Percentiles rank a stretch among this genome's conserved stretches.
phyloP scores from a whole-genome alignment of 2,797 vertebrate species.

The Acanthopagrus latus region DNA sequence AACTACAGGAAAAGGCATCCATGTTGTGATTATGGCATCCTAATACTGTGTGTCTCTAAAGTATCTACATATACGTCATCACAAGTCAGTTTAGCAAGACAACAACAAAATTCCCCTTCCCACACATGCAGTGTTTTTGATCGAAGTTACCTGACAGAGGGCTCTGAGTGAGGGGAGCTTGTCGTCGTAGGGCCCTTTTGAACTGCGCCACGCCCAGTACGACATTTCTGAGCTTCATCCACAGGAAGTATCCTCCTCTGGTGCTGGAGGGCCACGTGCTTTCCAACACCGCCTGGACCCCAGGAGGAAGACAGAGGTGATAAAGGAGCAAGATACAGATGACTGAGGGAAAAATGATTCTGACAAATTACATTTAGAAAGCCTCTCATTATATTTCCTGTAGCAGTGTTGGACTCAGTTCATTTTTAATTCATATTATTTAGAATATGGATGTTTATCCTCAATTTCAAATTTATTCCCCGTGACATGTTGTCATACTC shows the following conservation, averaged over 20 bases:
- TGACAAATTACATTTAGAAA: not conserved
- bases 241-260: conserved; percentile 96
- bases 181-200: conserved; percentile 91
- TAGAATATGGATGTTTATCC: not conserved
- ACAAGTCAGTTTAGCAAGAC: too few species aligned
- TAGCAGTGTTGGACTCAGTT: not conserved
- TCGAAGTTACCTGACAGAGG: conserved; percentile 88
- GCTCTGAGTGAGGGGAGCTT: conserved; percentile 83
- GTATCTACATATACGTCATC: too few species aligned
- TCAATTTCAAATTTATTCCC: not conserved
- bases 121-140: not conserved
- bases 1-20: not conserved
- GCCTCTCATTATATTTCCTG: not conserved
- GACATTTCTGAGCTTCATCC: conserved; percentile 98
- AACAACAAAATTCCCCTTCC: not conserved
- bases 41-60: too few species aligned
- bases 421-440: conserved; percentile 4
- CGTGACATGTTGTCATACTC: conserved; percentile 20
- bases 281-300: conserved; percentile 93
- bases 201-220: conserved; percentile 95
- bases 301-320: not conserved
- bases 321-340: not conserved
- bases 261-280: conserved; percentile 98
- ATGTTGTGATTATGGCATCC: too few species aligned
- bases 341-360: not conserved